A percentile compares a stretch with the other conserved stretches of the same genome.
phyloP scores from a whole-genome alignment of 1,140 invertebrate genomes.

The Drosophila leontia region DNA sequence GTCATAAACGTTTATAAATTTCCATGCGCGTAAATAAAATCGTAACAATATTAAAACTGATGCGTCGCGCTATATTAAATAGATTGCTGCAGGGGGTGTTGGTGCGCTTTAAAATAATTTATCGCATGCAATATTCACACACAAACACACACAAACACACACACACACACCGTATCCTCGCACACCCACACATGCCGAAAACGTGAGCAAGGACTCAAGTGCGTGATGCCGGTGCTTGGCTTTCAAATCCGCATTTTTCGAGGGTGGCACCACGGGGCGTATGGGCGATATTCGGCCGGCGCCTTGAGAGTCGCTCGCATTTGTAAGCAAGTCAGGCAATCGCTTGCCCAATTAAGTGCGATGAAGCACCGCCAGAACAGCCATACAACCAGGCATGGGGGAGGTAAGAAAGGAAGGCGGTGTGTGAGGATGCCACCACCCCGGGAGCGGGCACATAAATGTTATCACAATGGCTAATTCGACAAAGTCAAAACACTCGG shows the following conservation, averaged over 20 bases:
- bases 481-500: slow-evolving; percentile 76
- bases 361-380: slow-evolving; percentile 49
- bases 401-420: neutral
- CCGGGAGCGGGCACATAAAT: slow-evolving; percentile 42
- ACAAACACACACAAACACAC: slow-evolving; percentile 18
- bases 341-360: slow-evolving; percentile 76
- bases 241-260: slow-evolving; percentile 23
- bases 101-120: slow-evolving; percentile 78
- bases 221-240: slow-evolving; percentile 47
- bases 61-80: slow-evolving; percentile 76
- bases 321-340: slow-evolving; percentile 82
- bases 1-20: slow-evolving; percentile 82
- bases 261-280: slow-evolving; percentile 9
- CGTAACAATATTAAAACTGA: slow-evolving; percentile 80
- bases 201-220: slow-evolving; percentile 46
- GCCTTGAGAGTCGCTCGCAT: slow-evolving; percentile 35
- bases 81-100: slow-evolving; percentile 39
- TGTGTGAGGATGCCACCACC: neutral
- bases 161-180: slow-evolving; percentile 4
- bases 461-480: slow-evolving; percentile 81
- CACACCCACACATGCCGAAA: slow-evolving; percentile 18
- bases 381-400: neutral
- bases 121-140: slow-evolving; percentile 74
- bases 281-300: slow-evolving; percentile 36
- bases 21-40: slow-evolving; percentile 75